Evolutionary conservation across 2,113 vertebrate genomes (phyloP).

Genomic region (Atlantisia rogersi): DNA sequence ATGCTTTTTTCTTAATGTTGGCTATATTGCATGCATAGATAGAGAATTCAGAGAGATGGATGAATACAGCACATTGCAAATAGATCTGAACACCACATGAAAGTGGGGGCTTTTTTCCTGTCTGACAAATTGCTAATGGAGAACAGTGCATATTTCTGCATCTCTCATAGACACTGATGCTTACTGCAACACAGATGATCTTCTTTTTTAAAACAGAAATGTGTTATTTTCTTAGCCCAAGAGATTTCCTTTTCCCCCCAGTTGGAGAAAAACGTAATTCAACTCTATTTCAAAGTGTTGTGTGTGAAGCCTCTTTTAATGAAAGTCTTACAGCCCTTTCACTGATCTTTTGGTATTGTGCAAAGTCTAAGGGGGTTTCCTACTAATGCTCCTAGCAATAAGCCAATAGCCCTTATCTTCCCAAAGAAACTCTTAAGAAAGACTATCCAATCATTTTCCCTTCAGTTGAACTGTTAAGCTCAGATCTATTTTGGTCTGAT

Average conservation of each 20-base stretch:
- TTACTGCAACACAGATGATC: neutral
- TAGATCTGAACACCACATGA: constrained; percentile 71
- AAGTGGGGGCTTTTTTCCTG: neutral
- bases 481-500: constrained; percentile 75
- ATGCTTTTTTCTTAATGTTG: constrained; percentile 73
- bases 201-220: neutral
- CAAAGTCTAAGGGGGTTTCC: neutral
- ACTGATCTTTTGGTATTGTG: neutral
- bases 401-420: neutral
- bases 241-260: neutral
- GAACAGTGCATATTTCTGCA: neutral
- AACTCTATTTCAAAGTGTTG: neutral
- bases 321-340: neutral
- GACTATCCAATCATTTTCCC: neutral
- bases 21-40: constrained; percentile 71
- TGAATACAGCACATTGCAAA: constrained; percentile 48
- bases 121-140: neutral
- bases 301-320: neutral
- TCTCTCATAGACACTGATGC: neutral
- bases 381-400: neutral
- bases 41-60: constrained; percentile 23
- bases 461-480: constrained; percentile 42
- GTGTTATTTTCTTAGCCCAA: neutral
- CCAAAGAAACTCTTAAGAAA: neutral
- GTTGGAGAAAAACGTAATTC: neutral